Evolutionary conservation across 1,140 invertebrate species (phyloP).

Genomic region (Rhyzopertha dominica): DNA sequence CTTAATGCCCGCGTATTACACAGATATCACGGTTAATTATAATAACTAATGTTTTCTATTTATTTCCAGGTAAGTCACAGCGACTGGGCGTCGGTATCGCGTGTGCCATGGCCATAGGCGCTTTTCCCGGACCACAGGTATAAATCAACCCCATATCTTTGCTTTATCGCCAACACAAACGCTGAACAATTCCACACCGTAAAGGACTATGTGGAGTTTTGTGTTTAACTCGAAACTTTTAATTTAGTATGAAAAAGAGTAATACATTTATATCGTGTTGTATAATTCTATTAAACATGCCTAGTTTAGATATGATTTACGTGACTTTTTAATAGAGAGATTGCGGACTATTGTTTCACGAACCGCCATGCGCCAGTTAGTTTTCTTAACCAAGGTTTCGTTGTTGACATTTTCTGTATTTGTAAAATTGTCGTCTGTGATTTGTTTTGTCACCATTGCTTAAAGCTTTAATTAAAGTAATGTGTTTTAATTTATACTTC

Average conservation of each 20-base stretch:
- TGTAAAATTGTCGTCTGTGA: too few relatives aligned
- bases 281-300: slow-evolving; percentile 12
- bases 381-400: too few relatives aligned
- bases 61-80: slow-evolving; percentile 17
- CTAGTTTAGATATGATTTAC: slow-evolving; percentile 10
- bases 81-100: slow-evolving; percentile 13
- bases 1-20: too few relatives aligned
- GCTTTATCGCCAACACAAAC: slow-evolving; percentile 21
- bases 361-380: too few relatives aligned
- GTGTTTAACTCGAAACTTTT: slow-evolving; percentile 3
- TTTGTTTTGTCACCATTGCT: too few relatives aligned
- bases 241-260: slow-evolving; percentile 7
- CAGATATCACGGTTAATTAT: slow-evolving; percentile 3
- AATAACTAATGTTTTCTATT: slow-evolving; percentile 9
- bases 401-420: too few relatives aligned
- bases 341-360: slow-evolving; percentile 4
- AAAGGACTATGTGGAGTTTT: slow-evolving; percentile 14
- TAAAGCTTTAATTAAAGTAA: too few relatives aligned
- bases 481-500: too few relatives aligned
- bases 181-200: slow-evolving; percentile 15
- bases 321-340: slow-evolving; percentile 7
- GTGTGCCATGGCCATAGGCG: slow-evolving; percentile 4
- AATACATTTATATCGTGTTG: slow-evolving; percentile 13
- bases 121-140: slow-evolving; percentile 5
- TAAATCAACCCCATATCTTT: slow-evolving; percentile 16